Percentiles rank a stretch among this genome's conserved stretches.
phyloP scores from a whole-genome alignment of 1,140 invertebrate species.

The Solenopsis invicta region DNA sequence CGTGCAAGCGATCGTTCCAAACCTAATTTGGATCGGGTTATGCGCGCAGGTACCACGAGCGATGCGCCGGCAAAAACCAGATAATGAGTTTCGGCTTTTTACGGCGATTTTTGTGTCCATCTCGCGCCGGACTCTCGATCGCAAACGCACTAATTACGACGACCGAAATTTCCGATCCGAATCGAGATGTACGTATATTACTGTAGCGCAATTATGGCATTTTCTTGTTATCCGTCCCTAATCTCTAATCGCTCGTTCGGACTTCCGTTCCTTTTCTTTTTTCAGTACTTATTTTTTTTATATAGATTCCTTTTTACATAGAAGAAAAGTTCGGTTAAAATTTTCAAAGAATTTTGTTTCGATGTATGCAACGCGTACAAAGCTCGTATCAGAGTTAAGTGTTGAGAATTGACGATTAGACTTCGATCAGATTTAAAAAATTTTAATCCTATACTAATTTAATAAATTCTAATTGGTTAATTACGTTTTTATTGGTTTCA shows the following conservation, averaged over 20 bases:
- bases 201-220: not conserved
- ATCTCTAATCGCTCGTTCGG: not conserved
- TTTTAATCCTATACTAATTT: too few relatives aligned
- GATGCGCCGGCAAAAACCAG: slow-evolving; percentile 42
- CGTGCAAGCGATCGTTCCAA: slow-evolving; percentile 65
- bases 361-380: not conserved
- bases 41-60: slow-evolving; percentile 8
- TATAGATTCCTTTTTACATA: not conserved
- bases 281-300: not conserved
- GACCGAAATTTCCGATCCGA: not conserved
- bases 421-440: too few relatives aligned
- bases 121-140: slow-evolving; percentile 1
- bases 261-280: not conserved
- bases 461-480: too few relatives aligned
- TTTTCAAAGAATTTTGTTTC: not conserved
- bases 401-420: too few relatives aligned
- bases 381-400: too few relatives aligned
- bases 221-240: not conserved
- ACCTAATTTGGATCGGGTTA: slow-evolving; percentile 70
- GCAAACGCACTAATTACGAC: slow-evolving; percentile 36
- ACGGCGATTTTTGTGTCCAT: slow-evolving; percentile 1
- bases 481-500: too few relatives aligned
- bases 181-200: not conserved
- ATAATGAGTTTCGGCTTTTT: slow-evolving; percentile 60
- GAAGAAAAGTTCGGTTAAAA: not conserved